phyloP scores from a whole-genome alignment of 2,113 vertebrate species.

The Cochlearius cochlearius region DNA sequence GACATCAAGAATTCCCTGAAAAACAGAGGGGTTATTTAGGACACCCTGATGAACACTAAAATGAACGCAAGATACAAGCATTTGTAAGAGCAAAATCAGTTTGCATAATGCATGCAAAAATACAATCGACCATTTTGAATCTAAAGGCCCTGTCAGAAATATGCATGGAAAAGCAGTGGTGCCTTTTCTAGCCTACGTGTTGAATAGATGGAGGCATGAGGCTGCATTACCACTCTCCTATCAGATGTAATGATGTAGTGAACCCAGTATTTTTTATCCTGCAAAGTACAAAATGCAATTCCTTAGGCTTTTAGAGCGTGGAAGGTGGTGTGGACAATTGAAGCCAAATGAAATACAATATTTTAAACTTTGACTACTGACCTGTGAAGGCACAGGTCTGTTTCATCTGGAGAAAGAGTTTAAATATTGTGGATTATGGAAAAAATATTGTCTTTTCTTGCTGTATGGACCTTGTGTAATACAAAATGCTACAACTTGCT shows the following conservation, averaged over 20 bases:
- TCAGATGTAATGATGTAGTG: neutral
- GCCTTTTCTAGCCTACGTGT: neutral
- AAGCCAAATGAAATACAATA: neutral
- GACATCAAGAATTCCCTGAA: neutral
- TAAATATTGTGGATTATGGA: neutral
- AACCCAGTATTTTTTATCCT: neutral
- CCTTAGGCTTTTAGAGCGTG: neutral
- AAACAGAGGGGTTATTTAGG: neutral
- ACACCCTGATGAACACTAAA: neutral
- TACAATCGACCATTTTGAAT: neutral
- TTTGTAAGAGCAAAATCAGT: neutral
- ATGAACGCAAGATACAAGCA: neutral
- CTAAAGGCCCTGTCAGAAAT: neutral
- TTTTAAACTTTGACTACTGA: neutral
- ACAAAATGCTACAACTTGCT: neutral
- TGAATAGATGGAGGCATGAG: neutral
- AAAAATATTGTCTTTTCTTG: neutral
- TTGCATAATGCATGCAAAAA: neutral
- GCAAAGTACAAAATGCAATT: neutral
- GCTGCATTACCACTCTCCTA: neutral
- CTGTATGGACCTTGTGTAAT: neutral
- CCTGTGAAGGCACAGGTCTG: neutral
- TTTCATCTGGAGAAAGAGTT: neutral
- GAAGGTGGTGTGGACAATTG: neutral
- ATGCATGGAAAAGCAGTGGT: neutral